A percentile compares a stretch with the other conserved stretches of the same genome.
These are phyloP conservation scores for Drosophila niveifrons DNA, from an alignment of 2,888 invertebrate genomes.

Conservation along the genomic window DNA sequence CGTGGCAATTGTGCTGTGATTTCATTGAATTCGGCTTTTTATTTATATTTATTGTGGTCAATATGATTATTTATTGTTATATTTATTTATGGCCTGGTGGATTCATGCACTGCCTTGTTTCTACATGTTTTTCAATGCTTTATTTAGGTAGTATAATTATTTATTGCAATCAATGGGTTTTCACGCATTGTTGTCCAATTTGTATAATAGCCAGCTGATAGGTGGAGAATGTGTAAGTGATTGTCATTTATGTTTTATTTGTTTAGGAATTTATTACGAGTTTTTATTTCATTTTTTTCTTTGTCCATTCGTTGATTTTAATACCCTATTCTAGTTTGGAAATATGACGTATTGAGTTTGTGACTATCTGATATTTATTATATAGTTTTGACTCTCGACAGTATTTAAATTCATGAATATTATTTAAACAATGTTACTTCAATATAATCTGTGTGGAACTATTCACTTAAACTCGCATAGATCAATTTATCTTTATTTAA, in stretches of 20 bases:
- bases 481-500: too few species aligned
- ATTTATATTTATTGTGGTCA: slow-evolving; percentile 63
- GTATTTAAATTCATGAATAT: too few species aligned
- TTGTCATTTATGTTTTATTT: slow-evolving; percentile 27
- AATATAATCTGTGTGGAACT: too few species aligned
- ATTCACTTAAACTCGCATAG: too few species aligned
- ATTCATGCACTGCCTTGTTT: slow-evolving; percentile 22
- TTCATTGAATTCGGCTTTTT: slow-evolving; percentile 64
- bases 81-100: slow-evolving; percentile 50
- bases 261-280: slow-evolving; percentile 14
- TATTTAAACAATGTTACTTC: too few species aligned
- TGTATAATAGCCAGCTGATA: slow-evolving; percentile 35
- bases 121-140: slow-evolving; percentile 4
- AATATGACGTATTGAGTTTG: too few species aligned
- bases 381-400: too few species aligned
- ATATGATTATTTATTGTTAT: slow-evolving; percentile 72
- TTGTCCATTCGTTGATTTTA: neutral
- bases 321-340: neutral
- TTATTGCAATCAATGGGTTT: slow-evolving; percentile 37
- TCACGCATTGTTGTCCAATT: slow-evolving; percentile 34
- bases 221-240: slow-evolving; percentile 35
- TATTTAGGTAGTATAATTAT: slow-evolving; percentile 24
- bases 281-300: neutral
- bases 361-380: too few species aligned
- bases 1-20: slow-evolving; percentile 18